Percentiles rank a stretch among this genome's conserved stretches.
Evolutionary conservation across 2,888 invertebrate genomes (phyloP).

Genomic region (Cheiracanthium punctorium): DNA sequence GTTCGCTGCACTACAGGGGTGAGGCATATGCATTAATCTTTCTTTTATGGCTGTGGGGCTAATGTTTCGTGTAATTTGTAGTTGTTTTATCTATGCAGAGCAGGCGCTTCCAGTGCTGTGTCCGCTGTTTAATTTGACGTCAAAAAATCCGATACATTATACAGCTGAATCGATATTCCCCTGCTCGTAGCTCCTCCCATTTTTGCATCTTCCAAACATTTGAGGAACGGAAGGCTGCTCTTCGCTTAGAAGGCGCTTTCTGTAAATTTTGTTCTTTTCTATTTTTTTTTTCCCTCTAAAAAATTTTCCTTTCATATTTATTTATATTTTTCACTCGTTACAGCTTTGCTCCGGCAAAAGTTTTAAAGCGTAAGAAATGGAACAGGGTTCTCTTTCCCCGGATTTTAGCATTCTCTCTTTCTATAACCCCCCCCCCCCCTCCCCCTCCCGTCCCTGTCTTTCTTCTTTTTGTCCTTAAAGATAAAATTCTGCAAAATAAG

Average conservation of each 20-base stretch:
- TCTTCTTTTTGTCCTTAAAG: conserved; percentile 1
- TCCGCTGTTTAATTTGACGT: conserved; percentile 63
- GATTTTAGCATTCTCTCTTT: conserved; percentile 6
- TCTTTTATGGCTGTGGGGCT: conserved; percentile 33
- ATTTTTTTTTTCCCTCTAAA: conserved; percentile 5
- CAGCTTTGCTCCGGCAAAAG: conserved; percentile 42
- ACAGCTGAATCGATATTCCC: conserved; percentile 57
- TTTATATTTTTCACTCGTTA: conserved; percentile 64
- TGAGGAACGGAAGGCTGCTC: conserved; percentile 49
- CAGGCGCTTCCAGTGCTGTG: conserved; percentile 49
- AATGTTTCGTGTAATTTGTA: conserved; percentile 66
- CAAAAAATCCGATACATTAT: conserved; percentile 65
- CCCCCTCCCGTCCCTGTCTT: too few species aligned
- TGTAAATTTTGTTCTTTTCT: background rate
- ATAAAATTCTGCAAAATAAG: conserved; percentile 47
- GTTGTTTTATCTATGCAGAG: conserved; percentile 64
- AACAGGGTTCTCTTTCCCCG: conserved; percentile 20
- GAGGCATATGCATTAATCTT: conserved; percentile 46
- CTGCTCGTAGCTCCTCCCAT: conserved; percentile 42
- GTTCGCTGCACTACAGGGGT: background rate
- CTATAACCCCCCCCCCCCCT: background rate
- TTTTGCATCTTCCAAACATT: conserved; percentile 64
- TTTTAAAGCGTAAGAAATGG: conserved; percentile 54
- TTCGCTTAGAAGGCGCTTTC: conserved; percentile 57
- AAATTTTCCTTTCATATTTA: conserved; percentile 19